Evolutionary conservation across 2,113 vertebrate genomes (phyloP).

Genomic region (Halcyon senegalensis): DNA sequence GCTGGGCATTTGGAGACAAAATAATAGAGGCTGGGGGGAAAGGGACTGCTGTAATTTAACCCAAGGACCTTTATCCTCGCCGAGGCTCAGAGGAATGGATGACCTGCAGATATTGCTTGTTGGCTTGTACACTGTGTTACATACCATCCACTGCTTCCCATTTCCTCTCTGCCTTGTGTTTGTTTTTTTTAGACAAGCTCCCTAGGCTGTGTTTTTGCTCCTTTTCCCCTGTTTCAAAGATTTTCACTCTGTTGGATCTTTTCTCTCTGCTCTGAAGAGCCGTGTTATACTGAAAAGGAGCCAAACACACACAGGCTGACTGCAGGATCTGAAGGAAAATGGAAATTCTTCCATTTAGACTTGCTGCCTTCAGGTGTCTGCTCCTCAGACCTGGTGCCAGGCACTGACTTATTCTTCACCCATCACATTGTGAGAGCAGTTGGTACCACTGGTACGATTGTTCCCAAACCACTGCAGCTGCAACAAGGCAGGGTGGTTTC

Average conservation of each 20-base stretch:
- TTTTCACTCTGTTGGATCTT: not conserved
- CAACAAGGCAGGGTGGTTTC: not conserved
- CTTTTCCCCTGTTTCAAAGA: not conserved
- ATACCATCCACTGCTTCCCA: conserved; percentile 2
- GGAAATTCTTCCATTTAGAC: not conserved
- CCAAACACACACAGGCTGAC: rapidly evolving
- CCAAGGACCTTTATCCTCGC: not conserved
- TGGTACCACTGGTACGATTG: not conserved
- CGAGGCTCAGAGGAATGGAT: not conserved
- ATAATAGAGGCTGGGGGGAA: not conserved
- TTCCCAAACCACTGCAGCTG: not conserved
- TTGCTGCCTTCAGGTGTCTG: not conserved
- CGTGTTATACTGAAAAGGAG: not conserved
- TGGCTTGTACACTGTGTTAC: conserved; percentile 30
- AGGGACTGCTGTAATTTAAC: not conserved
- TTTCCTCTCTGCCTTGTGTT: conserved; percentile 45
- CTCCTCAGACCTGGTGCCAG: not conserved
- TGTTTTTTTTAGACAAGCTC: not conserved
- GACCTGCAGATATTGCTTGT: conserved; percentile 10
- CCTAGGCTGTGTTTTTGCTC: conserved; percentile 15
- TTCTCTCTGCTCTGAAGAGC: not conserved
- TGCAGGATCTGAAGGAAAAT: not conserved
- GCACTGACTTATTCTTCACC: not conserved
- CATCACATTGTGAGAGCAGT: not conserved
- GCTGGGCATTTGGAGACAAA: conserved; percentile 35